Evolutionary conservation across 2,113 vertebrate genomes (phyloP).

Genomic region (Stegastes partitus): DNA sequence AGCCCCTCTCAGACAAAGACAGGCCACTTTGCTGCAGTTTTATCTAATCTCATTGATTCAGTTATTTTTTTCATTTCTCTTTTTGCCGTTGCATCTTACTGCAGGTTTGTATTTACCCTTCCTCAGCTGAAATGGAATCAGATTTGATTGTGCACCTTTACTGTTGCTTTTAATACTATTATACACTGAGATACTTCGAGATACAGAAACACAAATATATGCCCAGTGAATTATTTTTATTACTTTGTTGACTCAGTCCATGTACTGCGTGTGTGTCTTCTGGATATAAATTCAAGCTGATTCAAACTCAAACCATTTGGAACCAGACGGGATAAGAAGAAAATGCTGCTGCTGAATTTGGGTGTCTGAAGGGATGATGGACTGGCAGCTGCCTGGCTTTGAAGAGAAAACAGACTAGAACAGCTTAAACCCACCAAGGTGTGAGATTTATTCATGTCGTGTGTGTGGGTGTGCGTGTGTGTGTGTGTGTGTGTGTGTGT

Average conservation of each 20-base stretch:
- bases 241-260: constrained; percentile 24
- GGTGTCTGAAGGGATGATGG: constrained; percentile 60
- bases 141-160: not conserved
- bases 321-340: constrained; percentile 45
- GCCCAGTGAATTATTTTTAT: not conserved
- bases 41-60: constrained; percentile 23
- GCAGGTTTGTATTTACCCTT: not conserved
- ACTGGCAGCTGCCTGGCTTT: constrained; percentile 66
- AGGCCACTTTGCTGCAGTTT: not conserved
- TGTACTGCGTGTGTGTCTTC: not conserved
- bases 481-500: constrained; percentile 11
- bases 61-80: constrained; percentile 22
- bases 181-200: constrained; percentile 1
- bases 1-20: not conserved
- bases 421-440: constrained; percentile 73
- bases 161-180: not conserved
- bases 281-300: constrained; percentile 47
- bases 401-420: constrained; percentile 58
- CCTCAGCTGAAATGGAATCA: not conserved
- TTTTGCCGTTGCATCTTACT: constrained; percentile 6
- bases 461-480: constrained; percentile 33
- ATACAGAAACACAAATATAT: constrained; percentile 6
- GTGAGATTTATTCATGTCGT: constrained; percentile 66
- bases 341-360: constrained; percentile 38
- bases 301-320: constrained; percentile 45